A percentile compares a stretch with the other conserved stretches of the same genome.
Conservation (phyloP, 2,888 invertebrate species). For the Heliothis peltigera region DNA sequence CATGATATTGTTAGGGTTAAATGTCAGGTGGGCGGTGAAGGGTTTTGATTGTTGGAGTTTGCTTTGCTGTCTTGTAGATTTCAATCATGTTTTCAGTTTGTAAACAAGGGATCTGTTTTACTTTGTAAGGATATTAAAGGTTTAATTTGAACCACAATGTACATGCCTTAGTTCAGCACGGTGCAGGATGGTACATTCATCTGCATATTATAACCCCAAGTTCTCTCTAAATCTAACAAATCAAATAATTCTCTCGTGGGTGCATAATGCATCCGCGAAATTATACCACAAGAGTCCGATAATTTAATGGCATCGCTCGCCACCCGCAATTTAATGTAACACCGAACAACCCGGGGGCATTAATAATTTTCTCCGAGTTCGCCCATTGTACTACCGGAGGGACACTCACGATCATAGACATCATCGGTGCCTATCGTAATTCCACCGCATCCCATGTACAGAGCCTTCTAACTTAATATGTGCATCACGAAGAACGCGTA, state of each 20-base stretch:
- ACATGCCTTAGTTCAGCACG: background rate
- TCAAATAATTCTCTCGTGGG: constrained; percentile 32
- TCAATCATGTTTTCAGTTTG: background rate
- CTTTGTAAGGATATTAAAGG: background rate
- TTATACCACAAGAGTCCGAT: constrained; percentile 68
- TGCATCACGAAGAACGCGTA: constrained; percentile 88
- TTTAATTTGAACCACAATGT: background rate
- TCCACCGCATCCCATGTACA: constrained; percentile 84
- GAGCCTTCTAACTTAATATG: constrained; percentile 88
- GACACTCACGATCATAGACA: constrained; percentile 82
- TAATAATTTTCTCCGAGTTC: constrained; percentile 76
- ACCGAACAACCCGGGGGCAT: constrained; percentile 73
- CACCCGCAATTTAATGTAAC: constrained; percentile 82
- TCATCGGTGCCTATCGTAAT: constrained; percentile 84
- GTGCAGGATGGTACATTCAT: background rate
- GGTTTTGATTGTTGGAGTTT: background rate
- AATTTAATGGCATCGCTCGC: constrained; percentile 77
- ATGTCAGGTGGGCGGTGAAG: constrained; percentile 25
- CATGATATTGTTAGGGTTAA: constrained; percentile 44
- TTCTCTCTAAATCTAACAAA: constrained; percentile 44
- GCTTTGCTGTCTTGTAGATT: background rate
- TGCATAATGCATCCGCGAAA: constrained; percentile 59
- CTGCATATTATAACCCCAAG: background rate
- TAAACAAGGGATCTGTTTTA: background rate
- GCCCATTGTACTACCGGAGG: constrained; percentile 77